Percentiles rank a stretch among this genome's conserved stretches.
Conservation (phyloP, 1,140 invertebrate species). For the Reticulitermes speratus region DNA sequence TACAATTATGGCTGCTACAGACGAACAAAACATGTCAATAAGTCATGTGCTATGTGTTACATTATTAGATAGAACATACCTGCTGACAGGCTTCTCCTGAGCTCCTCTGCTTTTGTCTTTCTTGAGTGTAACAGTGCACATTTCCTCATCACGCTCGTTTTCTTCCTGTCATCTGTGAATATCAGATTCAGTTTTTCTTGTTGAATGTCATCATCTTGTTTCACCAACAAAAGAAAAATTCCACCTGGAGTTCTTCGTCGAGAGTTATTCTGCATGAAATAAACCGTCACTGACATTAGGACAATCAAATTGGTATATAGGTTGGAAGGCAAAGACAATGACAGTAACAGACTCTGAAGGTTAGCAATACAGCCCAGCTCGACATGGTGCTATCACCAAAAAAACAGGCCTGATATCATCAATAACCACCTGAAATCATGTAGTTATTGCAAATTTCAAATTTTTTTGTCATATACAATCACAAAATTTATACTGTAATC, state of each 20-base stretch:
- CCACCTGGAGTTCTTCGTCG: conserved; percentile 80
- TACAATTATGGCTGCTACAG: too few relatives aligned
- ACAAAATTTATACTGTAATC: too few relatives aligned
- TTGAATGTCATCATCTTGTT: conserved; percentile 68
- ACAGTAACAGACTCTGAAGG: too few relatives aligned
- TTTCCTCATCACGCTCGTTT: neutral
- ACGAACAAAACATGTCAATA: too few relatives aligned
- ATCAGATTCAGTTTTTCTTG: conserved; percentile 68
- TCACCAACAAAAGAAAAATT: conserved; percentile 77
- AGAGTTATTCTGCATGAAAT: conserved; percentile 64
- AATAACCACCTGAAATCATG: too few relatives aligned
- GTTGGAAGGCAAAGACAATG: too few relatives aligned
- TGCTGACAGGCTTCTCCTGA: conserved; percentile 24
- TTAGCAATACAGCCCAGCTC: too few relatives aligned
- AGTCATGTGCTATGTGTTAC: neutral
- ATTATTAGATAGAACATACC: neutral
- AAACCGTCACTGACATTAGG: conserved; percentile 29
- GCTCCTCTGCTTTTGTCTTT: conserved; percentile 20
- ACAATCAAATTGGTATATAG: neutral
- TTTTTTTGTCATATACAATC: too few relatives aligned
- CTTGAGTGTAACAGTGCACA: neutral
- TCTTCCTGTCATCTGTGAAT: conserved; percentile 66
- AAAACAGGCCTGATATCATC: too few relatives aligned
- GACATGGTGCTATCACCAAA: too few relatives aligned
- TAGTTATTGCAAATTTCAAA: too few relatives aligned